A percentile compares a stretch with the other conserved stretches of the same genome.
phyloP scores from a whole-genome alignment of 1,140 invertebrate genomes.

The Cotesia chilonis region DNA sequence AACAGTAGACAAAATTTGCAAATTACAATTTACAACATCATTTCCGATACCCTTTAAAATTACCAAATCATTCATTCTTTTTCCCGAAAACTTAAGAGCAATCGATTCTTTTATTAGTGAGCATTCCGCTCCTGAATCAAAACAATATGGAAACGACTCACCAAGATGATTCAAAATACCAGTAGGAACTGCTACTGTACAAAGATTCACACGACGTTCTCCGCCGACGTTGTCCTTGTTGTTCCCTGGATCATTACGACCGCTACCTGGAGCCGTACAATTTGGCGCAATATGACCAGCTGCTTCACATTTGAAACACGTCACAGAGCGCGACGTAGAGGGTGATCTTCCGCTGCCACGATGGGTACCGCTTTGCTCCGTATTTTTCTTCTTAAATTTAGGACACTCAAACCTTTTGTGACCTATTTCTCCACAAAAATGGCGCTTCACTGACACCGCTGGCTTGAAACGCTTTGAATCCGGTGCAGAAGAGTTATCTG shows the following conservation, averaged over 20 bases:
- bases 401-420: neutral
- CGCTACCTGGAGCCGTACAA: neutral
- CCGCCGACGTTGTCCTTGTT: neutral
- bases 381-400: neutral
- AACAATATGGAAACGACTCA: constrained; percentile 38
- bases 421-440: neutral
- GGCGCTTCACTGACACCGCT: too few species aligned
- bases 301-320: constrained; percentile 23
- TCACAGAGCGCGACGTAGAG: neutral
- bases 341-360: neutral
- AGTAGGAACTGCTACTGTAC: neutral
- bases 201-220: constrained; percentile 11
- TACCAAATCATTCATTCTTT: constrained; percentile 18
- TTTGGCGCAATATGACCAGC: constrained; percentile 16
- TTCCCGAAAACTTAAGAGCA: constrained; percentile 26
- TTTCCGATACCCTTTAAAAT: constrained; percentile 26
- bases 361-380: neutral
- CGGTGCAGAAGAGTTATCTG: too few species aligned
- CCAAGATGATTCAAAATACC: constrained; percentile 15
- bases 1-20: neutral
- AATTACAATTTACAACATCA: neutral
- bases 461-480: too few species aligned
- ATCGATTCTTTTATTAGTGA: constrained; percentile 33
- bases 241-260: neutral
- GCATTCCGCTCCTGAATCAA: constrained; percentile 39